phyloP scores from a whole-genome alignment of 2,888 invertebrate genomes.

The Sinelater perroti region DNA sequence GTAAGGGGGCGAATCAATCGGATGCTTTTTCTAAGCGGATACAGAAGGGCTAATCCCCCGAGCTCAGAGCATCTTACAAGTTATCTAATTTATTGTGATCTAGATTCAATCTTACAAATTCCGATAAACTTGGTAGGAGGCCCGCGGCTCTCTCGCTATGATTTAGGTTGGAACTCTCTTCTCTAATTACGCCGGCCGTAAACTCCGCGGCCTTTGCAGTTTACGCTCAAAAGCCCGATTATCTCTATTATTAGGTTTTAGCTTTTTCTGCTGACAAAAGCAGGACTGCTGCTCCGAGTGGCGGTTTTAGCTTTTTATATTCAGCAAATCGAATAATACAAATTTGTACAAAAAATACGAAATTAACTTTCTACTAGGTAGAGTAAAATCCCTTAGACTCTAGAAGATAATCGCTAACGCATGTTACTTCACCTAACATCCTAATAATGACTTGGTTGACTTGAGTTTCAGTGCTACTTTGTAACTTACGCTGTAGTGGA shows the following conservation, averaged over 20 bases:
- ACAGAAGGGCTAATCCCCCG: conserved; percentile 32
- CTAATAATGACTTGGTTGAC: too few relatives aligned
- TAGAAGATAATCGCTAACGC: too few relatives aligned
- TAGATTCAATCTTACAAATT: conserved; percentile 47
- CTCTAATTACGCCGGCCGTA: conserved; percentile 34
- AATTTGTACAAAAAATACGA: too few relatives aligned
- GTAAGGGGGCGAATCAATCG: conserved; percentile 29
- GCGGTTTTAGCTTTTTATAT: too few relatives aligned
- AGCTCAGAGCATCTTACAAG: conserved; percentile 36
- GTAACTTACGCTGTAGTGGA: too few relatives aligned
- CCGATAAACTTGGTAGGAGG: conserved; percentile 39
- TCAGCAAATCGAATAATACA: too few relatives aligned
- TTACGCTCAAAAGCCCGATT: conserved; percentile 34
- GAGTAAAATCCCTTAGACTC: too few relatives aligned
- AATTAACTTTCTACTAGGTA: too few relatives aligned
- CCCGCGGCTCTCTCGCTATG: conserved; percentile 39
- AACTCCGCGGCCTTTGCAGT: conserved; percentile 32
- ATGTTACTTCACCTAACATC: too few relatives aligned
- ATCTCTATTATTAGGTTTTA: conserved; percentile 35
- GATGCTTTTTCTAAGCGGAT: conserved; percentile 28
- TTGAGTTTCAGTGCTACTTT: too few relatives aligned
- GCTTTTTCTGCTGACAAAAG: too few relatives aligned
- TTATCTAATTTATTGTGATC: conserved; percentile 47
- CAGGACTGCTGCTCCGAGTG: too few relatives aligned
- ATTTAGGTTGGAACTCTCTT: conserved; percentile 42